These are phyloP conservation scores for Schizotus pectinicornis DNA, from an alignment of 2,888 invertebrate species.

Conservation along the genomic window DNA sequence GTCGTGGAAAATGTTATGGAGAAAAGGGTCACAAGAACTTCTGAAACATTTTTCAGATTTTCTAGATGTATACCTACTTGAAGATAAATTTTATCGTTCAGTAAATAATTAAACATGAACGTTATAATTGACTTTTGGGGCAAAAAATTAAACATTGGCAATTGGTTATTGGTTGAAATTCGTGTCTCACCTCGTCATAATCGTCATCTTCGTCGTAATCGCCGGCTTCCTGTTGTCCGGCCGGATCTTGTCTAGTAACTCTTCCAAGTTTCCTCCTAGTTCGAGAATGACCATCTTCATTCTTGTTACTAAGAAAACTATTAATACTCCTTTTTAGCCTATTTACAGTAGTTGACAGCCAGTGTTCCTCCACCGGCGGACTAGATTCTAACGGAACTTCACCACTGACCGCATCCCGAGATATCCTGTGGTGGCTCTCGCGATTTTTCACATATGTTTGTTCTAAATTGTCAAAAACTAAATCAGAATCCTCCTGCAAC, in stretches of 20 bases:
- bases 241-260: slow-evolving; percentile 20
- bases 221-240: slow-evolving; percentile 27
- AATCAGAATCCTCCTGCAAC: slow-evolving; percentile 56
- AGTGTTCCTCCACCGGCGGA: slow-evolving; percentile 48
- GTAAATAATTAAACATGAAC: background rate
- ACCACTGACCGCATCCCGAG: slow-evolving; percentile 34
- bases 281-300: slow-evolving; percentile 24
- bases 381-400: slow-evolving; percentile 44
- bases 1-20: background rate
- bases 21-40: background rate
- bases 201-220: slow-evolving; percentile 24
- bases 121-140: background rate
- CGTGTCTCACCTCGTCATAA: slow-evolving; percentile 1
- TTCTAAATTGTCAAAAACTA: slow-evolving; percentile 56
- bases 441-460: slow-evolving; percentile 44
- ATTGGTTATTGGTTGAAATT: background rate
- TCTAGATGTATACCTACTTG: too few species aligned
- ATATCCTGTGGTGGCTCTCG: slow-evolving; percentile 45
- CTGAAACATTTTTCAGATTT: background rate
- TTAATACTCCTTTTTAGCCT: slow-evolving; percentile 55
- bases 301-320: slow-evolving; percentile 38
- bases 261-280: slow-evolving; percentile 9
- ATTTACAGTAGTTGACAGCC: slow-evolving; percentile 54
- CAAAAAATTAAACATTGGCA: too few species aligned
- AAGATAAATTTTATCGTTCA: too few species aligned